Percentiles rank a stretch among this genome's conserved stretches.
phyloP scores from a whole-genome alignment of 2,888 invertebrate genomes.

The Cephalotes varians region DNA sequence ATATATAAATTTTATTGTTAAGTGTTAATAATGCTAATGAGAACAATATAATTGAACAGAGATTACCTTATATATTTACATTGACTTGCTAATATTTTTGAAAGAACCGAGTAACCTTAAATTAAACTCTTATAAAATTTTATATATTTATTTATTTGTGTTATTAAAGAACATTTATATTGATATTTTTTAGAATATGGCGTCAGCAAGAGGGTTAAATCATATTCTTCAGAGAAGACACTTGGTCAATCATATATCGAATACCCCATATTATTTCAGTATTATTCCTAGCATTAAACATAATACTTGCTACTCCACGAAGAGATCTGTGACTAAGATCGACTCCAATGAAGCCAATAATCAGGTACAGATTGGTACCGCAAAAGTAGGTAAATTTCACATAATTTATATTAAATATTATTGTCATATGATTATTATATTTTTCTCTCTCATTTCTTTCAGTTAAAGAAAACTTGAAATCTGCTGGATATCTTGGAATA shows the following conservation, averaged over 20 bases:
- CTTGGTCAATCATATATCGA: conserved; percentile 54
- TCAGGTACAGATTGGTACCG: conserved; percentile 79
- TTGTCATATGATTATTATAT: background rate
- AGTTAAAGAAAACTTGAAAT: conserved; percentile 96
- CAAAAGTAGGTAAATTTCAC: conserved; percentile 82
- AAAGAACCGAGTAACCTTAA: background rate
- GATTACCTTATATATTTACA: background rate
- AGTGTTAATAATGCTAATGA: conserved; percentile 10
- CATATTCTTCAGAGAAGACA: conserved; percentile 71
- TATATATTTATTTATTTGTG: background rate
- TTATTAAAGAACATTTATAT: background rate
- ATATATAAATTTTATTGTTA: background rate
- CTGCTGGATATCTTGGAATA: conserved; percentile 93
- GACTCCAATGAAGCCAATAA: conserved; percentile 35
- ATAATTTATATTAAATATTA: background rate
- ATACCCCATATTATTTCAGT: conserved; percentile 19
- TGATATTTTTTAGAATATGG: conserved; percentile 75
- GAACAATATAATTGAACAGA: background rate
- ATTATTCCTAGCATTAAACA: conserved; percentile 44
- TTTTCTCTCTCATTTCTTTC: conserved; percentile 74
- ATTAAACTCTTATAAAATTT: background rate
- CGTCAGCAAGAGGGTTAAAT: conserved; percentile 74
- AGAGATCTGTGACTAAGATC: conserved; percentile 70
- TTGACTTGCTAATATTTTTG: background rate
- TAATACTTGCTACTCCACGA: conserved; percentile 66